Conservation (phyloP, 2,888 invertebrate genomes). For the Oscheius onirici region DNA sequence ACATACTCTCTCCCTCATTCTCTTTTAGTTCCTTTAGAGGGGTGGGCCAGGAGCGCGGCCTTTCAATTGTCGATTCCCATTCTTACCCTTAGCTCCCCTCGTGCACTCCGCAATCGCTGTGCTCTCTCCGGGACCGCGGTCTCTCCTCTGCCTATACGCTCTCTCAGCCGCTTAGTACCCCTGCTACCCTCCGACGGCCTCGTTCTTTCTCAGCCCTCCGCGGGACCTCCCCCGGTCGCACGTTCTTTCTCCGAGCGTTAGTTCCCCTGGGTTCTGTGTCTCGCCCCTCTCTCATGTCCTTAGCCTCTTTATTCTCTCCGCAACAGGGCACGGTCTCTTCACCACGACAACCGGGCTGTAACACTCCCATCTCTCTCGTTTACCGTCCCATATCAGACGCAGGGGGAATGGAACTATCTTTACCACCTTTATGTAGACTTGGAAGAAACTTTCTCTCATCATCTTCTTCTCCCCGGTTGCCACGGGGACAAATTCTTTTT, state of each 20-base stretch:
- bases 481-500: neutral
- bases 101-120: neutral
- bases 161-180: slow-evolving; percentile 19
- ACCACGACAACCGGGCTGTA: slow-evolving; percentile 4
- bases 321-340: neutral
- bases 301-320: slow-evolving; percentile 26
- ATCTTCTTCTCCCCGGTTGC: neutral
- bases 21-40: neutral
- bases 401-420: neutral
- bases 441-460: neutral
- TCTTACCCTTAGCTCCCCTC: slow-evolving; percentile 31
- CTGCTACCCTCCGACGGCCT: slow-evolving; percentile 8
- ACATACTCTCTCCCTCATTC: neutral
- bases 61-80: slow-evolving; percentile 26
- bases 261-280: slow-evolving; percentile 20
- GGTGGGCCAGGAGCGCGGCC: neutral
- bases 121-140: neutral
- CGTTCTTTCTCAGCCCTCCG: neutral
- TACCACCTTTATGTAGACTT: neutral
- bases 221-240: neutral
- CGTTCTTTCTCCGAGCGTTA: slow-evolving; percentile 14
- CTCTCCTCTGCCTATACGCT: slow-evolving; percentile 12
- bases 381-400: slow-evolving; percentile 33
- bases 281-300: slow-evolving; percentile 18
- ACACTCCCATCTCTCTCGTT: slow-evolving; percentile 26